Evolutionary conservation across 2,888 invertebrate species (phyloP), one percentile per base, ranked within the genome.

Genomic region (Parascotia fuliginaria): DNA sequence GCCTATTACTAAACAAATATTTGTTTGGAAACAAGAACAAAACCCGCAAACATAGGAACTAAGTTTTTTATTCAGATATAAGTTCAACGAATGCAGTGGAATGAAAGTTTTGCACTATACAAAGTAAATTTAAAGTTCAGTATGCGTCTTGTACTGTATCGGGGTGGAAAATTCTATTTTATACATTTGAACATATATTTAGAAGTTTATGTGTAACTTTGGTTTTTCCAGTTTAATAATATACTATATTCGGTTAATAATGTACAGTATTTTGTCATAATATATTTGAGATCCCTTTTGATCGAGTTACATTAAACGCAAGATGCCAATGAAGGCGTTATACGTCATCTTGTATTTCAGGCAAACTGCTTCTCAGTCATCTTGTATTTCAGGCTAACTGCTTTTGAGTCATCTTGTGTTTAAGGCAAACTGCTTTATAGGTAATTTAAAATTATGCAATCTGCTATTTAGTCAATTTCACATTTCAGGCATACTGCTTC

Each of bases 81-180:
- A 34, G 37, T 52, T 31, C 31, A 24, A 47, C 41, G 48, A 59
- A 67, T 65, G 66, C 63, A 59, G 42, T 32, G 38, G 44, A 47
- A 66, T 46, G 41, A 16, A 67, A 67, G 41, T 67, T 66, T 31
- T 46, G 41, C 57, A 62, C 55, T 52, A 57, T 63, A 45, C 42
- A 57, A 63, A 70, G 67, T 66, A 66, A 70, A 70, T 67, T 66
- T 70, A 63, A 67, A 67, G 55, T 70, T 70, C 16, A 46, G 32
- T 40, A 42, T 65, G 67, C 64, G 55, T 54, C 60, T 55, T 55
- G 37, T 47, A 33, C 32, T 42, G 32, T 47, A 52, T 65, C 41
- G 48, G 44, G 39, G 50, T 34, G 63, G 52, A 65, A 61, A 56
- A 56, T 56, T 49, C 19, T 46, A 38, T 31, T 43, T 50, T 51